Base-by-base conservation (phyloP, 1,140 invertebrate species). In the Zaprionus nigranus region DNA sequence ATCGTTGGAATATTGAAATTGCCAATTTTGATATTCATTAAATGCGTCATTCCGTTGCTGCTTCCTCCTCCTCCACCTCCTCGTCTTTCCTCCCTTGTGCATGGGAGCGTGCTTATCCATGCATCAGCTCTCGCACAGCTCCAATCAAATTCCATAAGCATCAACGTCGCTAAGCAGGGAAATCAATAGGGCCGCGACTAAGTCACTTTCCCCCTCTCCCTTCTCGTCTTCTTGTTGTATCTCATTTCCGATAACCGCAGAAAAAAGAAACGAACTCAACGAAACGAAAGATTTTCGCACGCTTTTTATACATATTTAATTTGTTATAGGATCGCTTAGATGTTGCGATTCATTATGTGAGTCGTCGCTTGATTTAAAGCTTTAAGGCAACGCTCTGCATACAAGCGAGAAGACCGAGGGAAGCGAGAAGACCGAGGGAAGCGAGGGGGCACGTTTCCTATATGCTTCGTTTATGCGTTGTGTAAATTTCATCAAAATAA, bases 401-500 rank as follows among this genome's bases (percentile, higher is more conserved):
- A 51, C 24, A 66, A 49, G 28, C 36, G 36, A 30, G 7, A 3
- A 7, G n/a, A n/a, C n/a, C n/a, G n/a, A n/a, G 40, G n/a, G 24
- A n/a, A 30, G 15, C 28, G 20, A 40, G 6, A 3, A 7, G n/a
- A n/a, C n/a, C n/a, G n/a, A n/a, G 40, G n/a, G 24, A n/a, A 30
- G 15, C 28, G 20, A 40, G 15, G 13, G 13, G 5, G 43, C 5
- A n/a, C 38, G 15, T 5, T 5, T 40, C 5, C 5, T 30, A 11
- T 38, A 36, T 24, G 62, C 56, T 70, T 68, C 78, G 69, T 75
- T 68, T 70, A 61, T 72, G 79, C 67, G 51, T 53, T 85, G 71
- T 84, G 84, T 81, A 88, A 88, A 88, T 88, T 88, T 88, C 81
- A 88, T 88, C 85, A 88, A 84, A 88, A 88, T 88, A 88, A 88